phyloP scores from a whole-genome alignment of 1,140 invertebrate species.

The Hyles vespertilio region DNA sequence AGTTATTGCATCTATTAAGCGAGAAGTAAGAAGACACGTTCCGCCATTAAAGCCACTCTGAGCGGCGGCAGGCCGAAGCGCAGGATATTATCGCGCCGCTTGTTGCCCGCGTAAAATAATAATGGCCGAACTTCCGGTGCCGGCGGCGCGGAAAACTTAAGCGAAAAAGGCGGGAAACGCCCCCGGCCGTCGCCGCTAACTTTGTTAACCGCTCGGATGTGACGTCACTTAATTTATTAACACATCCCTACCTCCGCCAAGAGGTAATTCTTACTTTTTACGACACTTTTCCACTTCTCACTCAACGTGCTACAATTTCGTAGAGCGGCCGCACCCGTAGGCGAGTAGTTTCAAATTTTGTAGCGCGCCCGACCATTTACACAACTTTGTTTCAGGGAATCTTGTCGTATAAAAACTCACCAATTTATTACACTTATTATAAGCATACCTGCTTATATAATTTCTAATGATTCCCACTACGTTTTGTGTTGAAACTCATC shows the following conservation, averaged over 20 bases:
- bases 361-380: background rate
- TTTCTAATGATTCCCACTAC: too few species aligned
- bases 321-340: constrained; percentile 13
- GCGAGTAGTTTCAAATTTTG: constrained; percentile 12
- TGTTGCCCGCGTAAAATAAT: constrained; percentile 77
- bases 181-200: constrained; percentile 46
- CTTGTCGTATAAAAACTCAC: too few species aligned
- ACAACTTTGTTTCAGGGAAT: too few species aligned
- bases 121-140: constrained; percentile 74
- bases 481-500: too few species aligned
- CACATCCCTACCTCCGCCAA: constrained; percentile 48
- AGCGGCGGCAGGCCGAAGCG: constrained; percentile 48
- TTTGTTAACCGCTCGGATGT: constrained; percentile 61
- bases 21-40: constrained; percentile 69
- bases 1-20: constrained; percentile 73
- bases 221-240: constrained; percentile 74
- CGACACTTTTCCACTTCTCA: constrained; percentile 51
- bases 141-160: constrained; percentile 67
- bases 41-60: constrained; percentile 59
- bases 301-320: constrained; percentile 37
- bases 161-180: constrained; percentile 64
- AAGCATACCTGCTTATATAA: too few species aligned
- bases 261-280: constrained; percentile 48
- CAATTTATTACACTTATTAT: too few species aligned
- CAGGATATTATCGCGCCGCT: constrained; percentile 76